phyloP scores from a whole-genome alignment of 2,113 vertebrate species.

The Suricata suricatta region DNA sequence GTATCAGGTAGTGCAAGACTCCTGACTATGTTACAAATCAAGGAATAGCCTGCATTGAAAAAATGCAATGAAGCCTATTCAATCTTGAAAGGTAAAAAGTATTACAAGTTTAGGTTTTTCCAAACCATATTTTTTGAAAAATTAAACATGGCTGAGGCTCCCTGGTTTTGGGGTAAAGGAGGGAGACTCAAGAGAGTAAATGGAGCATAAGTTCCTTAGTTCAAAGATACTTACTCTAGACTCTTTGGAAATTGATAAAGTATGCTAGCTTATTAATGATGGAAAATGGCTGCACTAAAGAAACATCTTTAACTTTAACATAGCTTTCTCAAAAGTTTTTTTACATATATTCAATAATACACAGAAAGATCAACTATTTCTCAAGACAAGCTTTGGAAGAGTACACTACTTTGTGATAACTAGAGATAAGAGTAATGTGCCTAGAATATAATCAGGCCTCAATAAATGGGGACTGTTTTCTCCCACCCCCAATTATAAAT shows the following conservation, averaged over 20 bases:
- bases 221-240: background rate
- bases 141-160: background rate
- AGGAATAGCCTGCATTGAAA: background rate
- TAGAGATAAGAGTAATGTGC: background rate
- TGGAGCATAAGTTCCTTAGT: background rate
- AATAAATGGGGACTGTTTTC: background rate
- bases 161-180: background rate
- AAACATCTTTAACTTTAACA: background rate
- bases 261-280: background rate
- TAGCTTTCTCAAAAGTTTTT: background rate
- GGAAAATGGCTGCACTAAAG: background rate
- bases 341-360: background rate
- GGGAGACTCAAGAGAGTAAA: background rate
- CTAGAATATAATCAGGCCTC: background rate
- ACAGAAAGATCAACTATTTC: background rate
- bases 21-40: background rate
- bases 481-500: background rate
- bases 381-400: background rate
- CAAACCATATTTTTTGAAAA: background rate
- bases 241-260: background rate
- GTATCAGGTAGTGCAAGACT: background rate
- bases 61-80: background rate
- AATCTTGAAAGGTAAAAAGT: background rate
- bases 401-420: background rate
- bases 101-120: background rate